Percentiles rank a stretch among this genome's conserved stretches.
These are phyloP conservation scores for Arctopsyche grandis DNA, from an alignment of 1,140 invertebrate species.

Conservation along the genomic window DNA sequence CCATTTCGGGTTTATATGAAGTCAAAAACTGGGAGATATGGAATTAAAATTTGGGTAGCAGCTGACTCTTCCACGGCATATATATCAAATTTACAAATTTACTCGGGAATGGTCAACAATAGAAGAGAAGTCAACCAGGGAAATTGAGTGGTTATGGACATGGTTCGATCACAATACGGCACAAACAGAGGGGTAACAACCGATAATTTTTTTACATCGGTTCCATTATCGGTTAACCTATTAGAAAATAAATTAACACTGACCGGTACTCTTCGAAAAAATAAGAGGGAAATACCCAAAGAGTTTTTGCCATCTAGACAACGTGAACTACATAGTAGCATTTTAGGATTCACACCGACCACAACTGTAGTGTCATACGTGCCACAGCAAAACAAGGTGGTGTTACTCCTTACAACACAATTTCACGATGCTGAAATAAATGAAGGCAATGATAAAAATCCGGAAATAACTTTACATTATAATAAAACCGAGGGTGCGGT, in stretches of 20 bases:
- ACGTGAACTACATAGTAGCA: constrained; percentile 2
- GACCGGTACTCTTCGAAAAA: constrained; percentile 17
- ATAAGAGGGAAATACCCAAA: constrained; percentile 10
- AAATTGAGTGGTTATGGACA: constrained; percentile 26
- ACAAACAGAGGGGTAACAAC: constrained; percentile 1
- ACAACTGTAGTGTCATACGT: background rate
- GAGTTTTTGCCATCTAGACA: background rate
- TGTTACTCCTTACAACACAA: background rate
- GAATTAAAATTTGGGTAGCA: constrained; percentile 24
- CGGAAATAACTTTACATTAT: background rate
- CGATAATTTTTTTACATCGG: constrained; percentile 20
- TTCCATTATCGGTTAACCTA: constrained; percentile 26
- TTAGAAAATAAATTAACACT: constrained; percentile 21
- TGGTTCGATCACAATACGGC: constrained; percentile 24
- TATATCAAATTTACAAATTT: constrained; percentile 6
- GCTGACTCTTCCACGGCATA: constrained; percentile 10
- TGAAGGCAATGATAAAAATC: background rate
- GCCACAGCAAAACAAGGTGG: background rate
- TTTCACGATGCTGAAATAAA: constrained; percentile 4
- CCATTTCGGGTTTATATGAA: background rate
- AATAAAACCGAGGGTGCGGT: background rate
- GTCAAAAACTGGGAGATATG: constrained; percentile 22
- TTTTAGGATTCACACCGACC: background rate
- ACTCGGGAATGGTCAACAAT: background rate
- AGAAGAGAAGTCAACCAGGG: background rate